Conservation (phyloP, 1,140 invertebrate genomes). For the Leguminivora glycinivorella region DNA sequence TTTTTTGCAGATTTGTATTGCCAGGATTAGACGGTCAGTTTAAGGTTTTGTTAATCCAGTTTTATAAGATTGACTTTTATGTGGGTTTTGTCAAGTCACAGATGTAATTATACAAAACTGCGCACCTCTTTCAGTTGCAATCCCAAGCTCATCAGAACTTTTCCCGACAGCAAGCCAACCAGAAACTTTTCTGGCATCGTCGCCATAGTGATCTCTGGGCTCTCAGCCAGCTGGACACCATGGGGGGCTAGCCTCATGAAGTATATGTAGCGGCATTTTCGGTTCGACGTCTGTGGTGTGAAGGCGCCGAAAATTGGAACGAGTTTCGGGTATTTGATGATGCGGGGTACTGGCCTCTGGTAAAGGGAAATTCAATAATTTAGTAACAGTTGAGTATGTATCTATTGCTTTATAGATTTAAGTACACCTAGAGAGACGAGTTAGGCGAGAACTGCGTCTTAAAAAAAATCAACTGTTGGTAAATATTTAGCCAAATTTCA, state of each 20-base stretch:
- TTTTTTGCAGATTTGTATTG: too few relatives aligned
- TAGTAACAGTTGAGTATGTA: neutral
- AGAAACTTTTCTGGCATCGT: slow-evolving; percentile 83
- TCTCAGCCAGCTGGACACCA: slow-evolving; percentile 78
- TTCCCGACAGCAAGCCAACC: slow-evolving; percentile 80
- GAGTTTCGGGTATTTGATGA: slow-evolving; percentile 83
- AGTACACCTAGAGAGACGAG: too few relatives aligned
- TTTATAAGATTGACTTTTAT: neutral
- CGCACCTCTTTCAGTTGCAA: slow-evolving; percentile 57
- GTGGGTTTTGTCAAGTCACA: neutral
- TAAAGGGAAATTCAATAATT: slow-evolving; percentile 31
- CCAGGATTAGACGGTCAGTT: too few relatives aligned
- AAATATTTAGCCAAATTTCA: too few relatives aligned
- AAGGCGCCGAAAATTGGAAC: slow-evolving; percentile 83
- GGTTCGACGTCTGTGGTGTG: slow-evolving; percentile 65
- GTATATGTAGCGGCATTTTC: slow-evolving; percentile 82
- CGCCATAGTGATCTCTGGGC: slow-evolving; percentile 44
- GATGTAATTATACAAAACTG: slow-evolving; percentile 13
- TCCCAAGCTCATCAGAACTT: slow-evolving; percentile 79
- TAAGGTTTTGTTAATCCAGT: too few relatives aligned
- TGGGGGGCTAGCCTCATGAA: slow-evolving; percentile 82
- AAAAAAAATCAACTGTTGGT: too few relatives aligned
- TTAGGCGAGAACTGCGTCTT: too few relatives aligned
- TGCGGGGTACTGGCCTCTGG: slow-evolving; percentile 83
- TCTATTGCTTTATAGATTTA: neutral